phyloP scores from a whole-genome alignment of 2,888 invertebrate genomes.

The Phaedon cochleariae region DNA sequence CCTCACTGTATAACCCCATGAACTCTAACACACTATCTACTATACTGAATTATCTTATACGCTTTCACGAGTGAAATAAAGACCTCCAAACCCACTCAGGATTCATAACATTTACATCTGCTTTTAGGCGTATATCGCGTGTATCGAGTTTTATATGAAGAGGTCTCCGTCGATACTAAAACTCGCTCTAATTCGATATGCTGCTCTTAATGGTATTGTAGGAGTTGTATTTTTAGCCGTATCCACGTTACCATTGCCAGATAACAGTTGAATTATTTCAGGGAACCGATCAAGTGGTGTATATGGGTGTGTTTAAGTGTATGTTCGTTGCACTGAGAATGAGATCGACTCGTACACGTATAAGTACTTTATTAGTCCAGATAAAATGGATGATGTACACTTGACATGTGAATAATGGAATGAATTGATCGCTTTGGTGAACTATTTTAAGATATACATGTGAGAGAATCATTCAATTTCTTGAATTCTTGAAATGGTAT shows the following conservation, averaged over 20 bases:
- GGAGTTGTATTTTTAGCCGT: conserved; percentile 10
- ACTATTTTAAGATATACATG: no score
- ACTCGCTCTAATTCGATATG: conserved; percentile 28
- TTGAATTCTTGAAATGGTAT: no score
- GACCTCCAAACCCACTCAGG: conserved; percentile 8
- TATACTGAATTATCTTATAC: background rate
- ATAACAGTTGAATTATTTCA: background rate
- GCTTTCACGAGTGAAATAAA: conserved; percentile 1
- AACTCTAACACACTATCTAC: background rate
- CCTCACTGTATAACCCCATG: no score
- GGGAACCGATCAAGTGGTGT: background rate
- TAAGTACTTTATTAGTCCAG: background rate
- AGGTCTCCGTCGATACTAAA: conserved; percentile 27
- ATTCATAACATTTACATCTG: conserved; percentile 33
- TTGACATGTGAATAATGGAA: no score
- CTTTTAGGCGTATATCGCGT: conserved; percentile 31
- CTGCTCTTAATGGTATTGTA: conserved; percentile 13
- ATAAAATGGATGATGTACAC: background rate
- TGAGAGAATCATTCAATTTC: no score
- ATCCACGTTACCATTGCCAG: background rate
- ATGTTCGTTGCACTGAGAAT: background rate
- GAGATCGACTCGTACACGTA: background rate
- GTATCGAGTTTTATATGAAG: conserved; percentile 29
- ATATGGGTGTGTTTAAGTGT: background rate
- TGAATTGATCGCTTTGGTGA: no score